phyloP scores from a whole-genome alignment of 1,140 invertebrate genomes.

The Lasaia peninsularis region DNA sequence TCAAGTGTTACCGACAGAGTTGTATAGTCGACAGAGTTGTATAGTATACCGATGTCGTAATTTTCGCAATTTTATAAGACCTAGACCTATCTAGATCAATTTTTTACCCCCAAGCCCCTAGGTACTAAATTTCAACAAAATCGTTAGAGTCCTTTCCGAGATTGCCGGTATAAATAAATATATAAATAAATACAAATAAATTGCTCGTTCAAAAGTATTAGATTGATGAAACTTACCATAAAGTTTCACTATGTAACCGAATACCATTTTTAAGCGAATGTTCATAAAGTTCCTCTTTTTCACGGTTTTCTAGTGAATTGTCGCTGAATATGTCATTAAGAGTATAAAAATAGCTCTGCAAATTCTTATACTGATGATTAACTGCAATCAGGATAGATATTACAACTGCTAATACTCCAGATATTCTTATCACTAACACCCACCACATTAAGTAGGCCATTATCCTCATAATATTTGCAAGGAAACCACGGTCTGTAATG shows the following conservation, averaged over 20 bases:
- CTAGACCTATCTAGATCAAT: no score
- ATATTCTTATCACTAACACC: constrained; percentile 34
- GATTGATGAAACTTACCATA: constrained; percentile 40
- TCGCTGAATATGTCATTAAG: constrained; percentile 37
- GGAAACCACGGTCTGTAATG: constrained; percentile 26
- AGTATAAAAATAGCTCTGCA: constrained; percentile 43
- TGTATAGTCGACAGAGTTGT: no score
- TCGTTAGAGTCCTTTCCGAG: no score
- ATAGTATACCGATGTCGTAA: no score
- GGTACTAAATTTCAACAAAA: no score
- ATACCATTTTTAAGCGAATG: constrained; percentile 41
- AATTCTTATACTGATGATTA: constrained; percentile 44
- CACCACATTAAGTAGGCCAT: constrained; percentile 43
- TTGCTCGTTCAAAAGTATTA: no score
- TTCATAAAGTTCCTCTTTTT: constrained; percentile 42
- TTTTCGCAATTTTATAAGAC: no score
- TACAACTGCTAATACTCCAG: constrained; percentile 31
- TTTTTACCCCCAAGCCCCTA: no score
- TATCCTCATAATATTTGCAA: constrained; percentile 30
- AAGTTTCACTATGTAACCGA: constrained; percentile 39
- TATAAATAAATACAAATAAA: no score
- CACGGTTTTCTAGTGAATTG: constrained; percentile 10
- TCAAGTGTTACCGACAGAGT: no score
- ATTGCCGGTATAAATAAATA: no score
- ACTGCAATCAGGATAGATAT: constrained; percentile 33